Conservation (phyloP, 2,113 vertebrate genomes). For the Cranoglanis bouderius region DNA sequence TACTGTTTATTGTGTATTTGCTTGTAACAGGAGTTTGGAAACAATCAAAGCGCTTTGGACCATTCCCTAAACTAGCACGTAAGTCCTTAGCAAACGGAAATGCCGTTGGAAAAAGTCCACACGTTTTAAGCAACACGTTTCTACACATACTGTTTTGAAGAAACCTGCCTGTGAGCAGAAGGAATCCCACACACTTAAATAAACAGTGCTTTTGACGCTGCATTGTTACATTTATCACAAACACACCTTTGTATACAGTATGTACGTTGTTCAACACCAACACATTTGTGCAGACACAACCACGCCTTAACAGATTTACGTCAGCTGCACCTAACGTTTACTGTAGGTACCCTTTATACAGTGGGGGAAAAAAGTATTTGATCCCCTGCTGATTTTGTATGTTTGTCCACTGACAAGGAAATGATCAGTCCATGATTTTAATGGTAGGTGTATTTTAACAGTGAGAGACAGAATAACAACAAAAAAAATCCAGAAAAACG, state of each 20-base stretch:
- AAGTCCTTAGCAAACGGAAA: conserved; percentile 20
- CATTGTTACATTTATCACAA: background rate
- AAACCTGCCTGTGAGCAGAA: background rate
- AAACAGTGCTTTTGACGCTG: background rate
- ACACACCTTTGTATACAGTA: background rate
- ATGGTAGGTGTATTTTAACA: too few species aligned
- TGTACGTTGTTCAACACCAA: background rate
- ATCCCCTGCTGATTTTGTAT: too few species aligned
- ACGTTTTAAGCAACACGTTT: background rate
- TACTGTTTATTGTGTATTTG: background rate
- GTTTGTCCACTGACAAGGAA: too few species aligned
- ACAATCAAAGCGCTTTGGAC: conserved; percentile 67
- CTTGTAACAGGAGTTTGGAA: conserved; percentile 67
- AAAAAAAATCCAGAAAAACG: too few species aligned
- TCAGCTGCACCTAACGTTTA: background rate
- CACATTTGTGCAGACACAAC: background rate
- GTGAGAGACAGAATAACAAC: too few species aligned
- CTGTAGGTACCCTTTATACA: background rate
- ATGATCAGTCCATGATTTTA: too few species aligned
- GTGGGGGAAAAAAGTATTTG: too few species aligned
- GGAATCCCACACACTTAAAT: background rate
- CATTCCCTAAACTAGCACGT: conserved; percentile 72
- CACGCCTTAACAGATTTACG: background rate
- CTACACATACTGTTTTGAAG: background rate
- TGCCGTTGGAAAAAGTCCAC: background rate